These are phyloP conservation scores for Argyrosomus japonicus DNA, from an alignment of 2,113 vertebrate genomes.

Conservation along the genomic window DNA sequence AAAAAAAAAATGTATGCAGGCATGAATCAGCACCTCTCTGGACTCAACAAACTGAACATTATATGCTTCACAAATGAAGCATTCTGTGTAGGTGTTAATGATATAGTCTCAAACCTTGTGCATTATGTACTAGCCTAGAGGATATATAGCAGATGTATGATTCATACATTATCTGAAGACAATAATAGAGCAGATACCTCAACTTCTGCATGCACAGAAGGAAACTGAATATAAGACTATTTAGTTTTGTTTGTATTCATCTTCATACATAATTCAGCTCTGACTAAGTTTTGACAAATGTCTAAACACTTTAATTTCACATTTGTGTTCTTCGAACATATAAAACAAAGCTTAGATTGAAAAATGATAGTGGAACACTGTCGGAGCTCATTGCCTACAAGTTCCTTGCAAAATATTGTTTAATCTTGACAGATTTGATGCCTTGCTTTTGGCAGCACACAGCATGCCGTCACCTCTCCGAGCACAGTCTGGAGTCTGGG, in stretches of 20 bases:
- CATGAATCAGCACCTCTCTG: neutral
- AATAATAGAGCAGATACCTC: neutral
- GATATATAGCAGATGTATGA: slow-evolving; percentile 12
- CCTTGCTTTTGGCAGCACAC: slow-evolving; percentile 56
- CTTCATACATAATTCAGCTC: slow-evolving; percentile 23
- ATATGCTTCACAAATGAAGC: neutral
- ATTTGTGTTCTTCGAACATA: neutral
- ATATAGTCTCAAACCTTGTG: slow-evolving; percentile 6
- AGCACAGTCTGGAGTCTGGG: slow-evolving; percentile 51
- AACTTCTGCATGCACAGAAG: neutral
- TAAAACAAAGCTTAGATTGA: slow-evolving; percentile 6
- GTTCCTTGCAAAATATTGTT: slow-evolving; percentile 16
- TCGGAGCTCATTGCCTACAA: neutral
- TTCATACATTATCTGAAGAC: slow-evolving; percentile 6
- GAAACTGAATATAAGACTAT: slow-evolving; percentile 6
- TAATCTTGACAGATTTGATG: slow-evolving; percentile 51
- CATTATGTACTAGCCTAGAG: slow-evolving; percentile 12
- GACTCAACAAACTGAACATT: neutral
- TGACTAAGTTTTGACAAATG: slow-evolving; percentile 22
- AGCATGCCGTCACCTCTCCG: slow-evolving; percentile 46
- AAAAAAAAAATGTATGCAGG: neutral
- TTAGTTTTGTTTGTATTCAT: slow-evolving; percentile 8
- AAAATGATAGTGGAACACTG: neutral
- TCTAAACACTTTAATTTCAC: neutral
- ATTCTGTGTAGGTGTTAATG: slow-evolving; percentile 27